Base-by-base conservation (phyloP, 2,888 invertebrate species). In the Ophion ellenae region DNA sequence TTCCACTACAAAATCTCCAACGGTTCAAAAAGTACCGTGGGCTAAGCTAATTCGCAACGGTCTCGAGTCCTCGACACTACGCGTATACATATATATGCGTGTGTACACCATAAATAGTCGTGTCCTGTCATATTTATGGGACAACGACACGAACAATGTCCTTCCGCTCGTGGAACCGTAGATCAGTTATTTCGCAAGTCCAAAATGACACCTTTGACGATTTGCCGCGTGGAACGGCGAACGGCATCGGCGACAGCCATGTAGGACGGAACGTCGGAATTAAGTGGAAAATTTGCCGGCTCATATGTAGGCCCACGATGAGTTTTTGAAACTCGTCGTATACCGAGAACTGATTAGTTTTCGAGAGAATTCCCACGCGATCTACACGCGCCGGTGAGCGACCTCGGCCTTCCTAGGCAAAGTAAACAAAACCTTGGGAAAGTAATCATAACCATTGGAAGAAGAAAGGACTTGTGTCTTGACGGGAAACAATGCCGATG, bases 21-120 rank as follows among this genome's bases (percentile, higher is more conserved):
- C 61, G 24, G 20, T 61, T 61, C 10, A 9, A 24, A 20, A 20
- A 61, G 11, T 9, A 61, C 61, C 24, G 20, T 61, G 61, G 61
- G 20, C 20, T 10, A 24, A 61, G 61, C 20, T 40, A 66, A 66
- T 73, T 36, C 53, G 57, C 28, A 61, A 61, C 61, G 61, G 61
- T 61, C 24, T 20, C 61, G 61, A 61, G 61, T 6, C 61, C n/a
- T 10, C 20, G 20, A 53, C 47, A 17, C 17, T 61, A 2, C 24
- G 4, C 9, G 5, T 40, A 40, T 40, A 40, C 7, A 40, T 40
- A 40, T 40, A 20, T 61, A 9, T 17, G 24, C 9, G 61, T 24
- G 10, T 20, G 24, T 24, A 24, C 61, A 20, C 61, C 20, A 61
- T 24, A 61, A 61, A 20, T 24, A 24, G 61, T 14, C 24, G 61